Base-by-base conservation (phyloP, 2,797 vertebrate genomes). In the Phataginus tricuspis region DNA sequence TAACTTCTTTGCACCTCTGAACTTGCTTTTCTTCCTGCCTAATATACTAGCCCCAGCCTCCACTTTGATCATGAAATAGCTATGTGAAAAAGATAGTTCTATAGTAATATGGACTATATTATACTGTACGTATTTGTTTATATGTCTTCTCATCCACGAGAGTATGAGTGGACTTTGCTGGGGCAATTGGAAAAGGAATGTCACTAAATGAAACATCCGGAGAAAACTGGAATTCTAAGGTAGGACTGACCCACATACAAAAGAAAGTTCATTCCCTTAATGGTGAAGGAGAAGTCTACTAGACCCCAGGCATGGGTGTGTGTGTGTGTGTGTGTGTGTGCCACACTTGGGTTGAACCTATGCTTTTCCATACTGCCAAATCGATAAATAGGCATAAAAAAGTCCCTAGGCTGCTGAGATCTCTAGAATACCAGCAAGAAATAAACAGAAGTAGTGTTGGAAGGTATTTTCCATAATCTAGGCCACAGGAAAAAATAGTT, bases 381-480 rank as follows among this genome's bases (percentile, higher is more conserved):
- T 7, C 59, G 14, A 75, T 61, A 69, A 77, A 80, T 69, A 29
- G 78, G 78, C 39, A 51, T 64, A 45, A 92, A 77, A 45, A 13
- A 74, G n/a, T 78, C 29, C 25, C 10, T 9, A 42, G 12, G 31
- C 7, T 83, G 25, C 7, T 88, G 23, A 42, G 89, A 45, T 78
- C 31, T 29, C 74, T 93, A 39, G 45, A 94, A 78, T 82, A 19
- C 6, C 19, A 80, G 53, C 29, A 95, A 87, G 75, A 85, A 94
- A 92, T 75, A 68, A 83, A 66, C 61, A 29, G 0, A 85, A 82
- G 69, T 27, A 55, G 21, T 25, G 61, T 85, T 34, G 7, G 59
- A 64, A 18, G 8, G 3, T 59, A 45, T 75, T 75, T 92, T 91
- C 15, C 25, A 88, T 71, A 95, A 80, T 69, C 15, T 61, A 89